Evolutionary conservation across 2,113 vertebrate species (phyloP).

Genomic region (Macrotis lagotis): DNA sequence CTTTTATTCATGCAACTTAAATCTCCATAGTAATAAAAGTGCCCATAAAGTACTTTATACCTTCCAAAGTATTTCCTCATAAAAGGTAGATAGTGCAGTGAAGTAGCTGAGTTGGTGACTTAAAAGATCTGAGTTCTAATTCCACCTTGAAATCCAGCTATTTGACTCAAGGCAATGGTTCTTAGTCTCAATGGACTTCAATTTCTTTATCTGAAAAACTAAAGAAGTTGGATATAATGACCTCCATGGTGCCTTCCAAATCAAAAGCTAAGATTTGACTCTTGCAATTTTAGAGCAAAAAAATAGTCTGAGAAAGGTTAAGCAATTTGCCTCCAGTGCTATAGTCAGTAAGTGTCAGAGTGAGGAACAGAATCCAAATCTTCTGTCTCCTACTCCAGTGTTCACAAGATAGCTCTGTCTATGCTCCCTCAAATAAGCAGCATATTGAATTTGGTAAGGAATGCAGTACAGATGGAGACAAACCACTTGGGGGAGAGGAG

Average conservation of each 20-base stretch:
- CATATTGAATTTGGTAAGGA: constrained; percentile 34
- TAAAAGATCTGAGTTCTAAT: neutral
- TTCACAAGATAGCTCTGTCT: neutral
- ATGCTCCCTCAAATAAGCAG: neutral
- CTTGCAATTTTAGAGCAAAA: neutral
- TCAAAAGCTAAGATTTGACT: neutral
- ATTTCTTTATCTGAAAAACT: neutral
- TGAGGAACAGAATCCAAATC: neutral
- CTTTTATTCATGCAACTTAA: neutral
- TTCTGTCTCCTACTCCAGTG: neutral
- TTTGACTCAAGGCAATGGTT: neutral
- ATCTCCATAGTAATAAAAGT: neutral
- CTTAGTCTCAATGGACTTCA: neutral
- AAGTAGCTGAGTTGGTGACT: neutral
- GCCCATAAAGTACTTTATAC: neutral
- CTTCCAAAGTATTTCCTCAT: neutral
- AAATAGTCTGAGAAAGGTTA: neutral
- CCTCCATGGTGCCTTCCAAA: neutral
- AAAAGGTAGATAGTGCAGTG: neutral
- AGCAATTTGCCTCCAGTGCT: neutral
- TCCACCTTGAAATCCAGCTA: neutral
- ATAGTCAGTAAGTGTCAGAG: neutral
- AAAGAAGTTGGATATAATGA: neutral
- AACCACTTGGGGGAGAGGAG: constrained; percentile 33
- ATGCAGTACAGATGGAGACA: constrained; percentile 29